A percentile compares a stretch with the other conserved stretches of the same genome.
phyloP scores from a whole-genome alignment of 2,113 vertebrate genomes.

The Alligator sinensis region DNA sequence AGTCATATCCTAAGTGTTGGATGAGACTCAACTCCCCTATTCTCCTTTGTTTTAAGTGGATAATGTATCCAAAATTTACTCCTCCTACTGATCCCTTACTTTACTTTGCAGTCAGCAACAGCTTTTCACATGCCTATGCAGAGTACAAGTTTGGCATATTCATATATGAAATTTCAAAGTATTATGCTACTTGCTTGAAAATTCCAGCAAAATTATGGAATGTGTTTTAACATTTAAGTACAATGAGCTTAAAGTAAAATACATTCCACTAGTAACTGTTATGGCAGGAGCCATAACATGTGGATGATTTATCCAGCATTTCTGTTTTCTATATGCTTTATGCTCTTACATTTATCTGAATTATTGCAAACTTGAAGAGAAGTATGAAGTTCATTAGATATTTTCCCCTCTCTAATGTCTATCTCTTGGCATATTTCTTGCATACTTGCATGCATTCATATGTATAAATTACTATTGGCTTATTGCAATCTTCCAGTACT shows the following conservation, averaged over 20 bases:
- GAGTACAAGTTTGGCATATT: background rate
- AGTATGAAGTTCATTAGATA: background rate
- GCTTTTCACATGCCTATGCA: background rate
- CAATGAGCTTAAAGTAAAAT: constrained; percentile 9
- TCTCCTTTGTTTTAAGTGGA: background rate
- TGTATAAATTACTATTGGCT: background rate
- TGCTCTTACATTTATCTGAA: background rate
- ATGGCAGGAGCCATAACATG: background rate
- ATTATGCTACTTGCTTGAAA: background rate
- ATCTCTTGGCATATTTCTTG: background rate
- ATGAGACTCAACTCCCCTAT: background rate
- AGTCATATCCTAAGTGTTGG: background rate
- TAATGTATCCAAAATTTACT: background rate
- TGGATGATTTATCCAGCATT: background rate
- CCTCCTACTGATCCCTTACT: background rate
- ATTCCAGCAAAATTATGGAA: background rate
- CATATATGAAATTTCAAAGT: background rate
- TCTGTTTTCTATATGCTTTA: background rate
- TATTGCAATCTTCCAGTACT: background rate
- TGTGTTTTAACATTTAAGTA: background rate
- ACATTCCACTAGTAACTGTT: background rate
- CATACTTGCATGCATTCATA: background rate
- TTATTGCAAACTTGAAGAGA: background rate
- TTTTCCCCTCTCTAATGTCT: background rate
- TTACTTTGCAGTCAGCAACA: background rate